A percentile compares a stretch with the other conserved stretches of the same genome.
Evolutionary conservation across 2,113 vertebrate species (phyloP).

Genomic region (Cebidichthys violaceus): DNA sequence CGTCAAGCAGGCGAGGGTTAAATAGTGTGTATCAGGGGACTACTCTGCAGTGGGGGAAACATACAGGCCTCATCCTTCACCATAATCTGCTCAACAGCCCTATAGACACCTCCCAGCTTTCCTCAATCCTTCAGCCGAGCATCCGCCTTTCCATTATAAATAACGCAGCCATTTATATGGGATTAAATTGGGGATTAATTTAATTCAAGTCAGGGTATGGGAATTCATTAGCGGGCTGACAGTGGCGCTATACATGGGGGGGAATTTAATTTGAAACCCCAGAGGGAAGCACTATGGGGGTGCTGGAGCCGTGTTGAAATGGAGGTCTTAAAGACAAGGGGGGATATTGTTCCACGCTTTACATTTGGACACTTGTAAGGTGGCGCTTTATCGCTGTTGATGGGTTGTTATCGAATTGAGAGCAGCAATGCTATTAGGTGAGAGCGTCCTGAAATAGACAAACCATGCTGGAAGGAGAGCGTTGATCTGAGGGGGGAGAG

Average conservation of each 20-base stretch:
- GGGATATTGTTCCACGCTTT: constrained; percentile 62
- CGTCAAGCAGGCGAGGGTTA: constrained; percentile 86
- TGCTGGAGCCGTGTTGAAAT: constrained; percentile 55
- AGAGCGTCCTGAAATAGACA: constrained; percentile 1
- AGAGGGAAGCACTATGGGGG: constrained; percentile 66
- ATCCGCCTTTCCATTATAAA: constrained; percentile 80
- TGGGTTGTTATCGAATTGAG: constrained; percentile 67
- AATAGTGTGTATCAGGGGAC: constrained; percentile 87
- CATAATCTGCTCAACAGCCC: constrained; percentile 81
- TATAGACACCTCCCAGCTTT: constrained; percentile 77
- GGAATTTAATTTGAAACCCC: constrained; percentile 82
- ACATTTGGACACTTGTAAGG: constrained; percentile 59
- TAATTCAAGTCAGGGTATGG: constrained; percentile 82
- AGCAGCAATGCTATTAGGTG: constrained; percentile 35
- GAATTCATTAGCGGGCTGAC: constrained; percentile 81
- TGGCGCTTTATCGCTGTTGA: constrained; percentile 71
- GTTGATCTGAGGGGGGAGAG: constrained; percentile 2
- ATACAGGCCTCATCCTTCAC: constrained; percentile 75
- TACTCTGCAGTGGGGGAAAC: constrained; percentile 73
- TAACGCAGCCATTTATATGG: constrained; percentile 81
- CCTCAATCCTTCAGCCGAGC: constrained; percentile 74
- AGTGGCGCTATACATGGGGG: constrained; percentile 75
- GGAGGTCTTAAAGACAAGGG: constrained; percentile 68
- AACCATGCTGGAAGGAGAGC: neutral
- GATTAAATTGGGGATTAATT: constrained; percentile 85